Percentiles rank a stretch among this genome's conserved stretches.
These are phyloP conservation scores for Heteromurus nitidus DNA, from an alignment of 2,888 invertebrate genomes.

Conservation along the genomic window DNA sequence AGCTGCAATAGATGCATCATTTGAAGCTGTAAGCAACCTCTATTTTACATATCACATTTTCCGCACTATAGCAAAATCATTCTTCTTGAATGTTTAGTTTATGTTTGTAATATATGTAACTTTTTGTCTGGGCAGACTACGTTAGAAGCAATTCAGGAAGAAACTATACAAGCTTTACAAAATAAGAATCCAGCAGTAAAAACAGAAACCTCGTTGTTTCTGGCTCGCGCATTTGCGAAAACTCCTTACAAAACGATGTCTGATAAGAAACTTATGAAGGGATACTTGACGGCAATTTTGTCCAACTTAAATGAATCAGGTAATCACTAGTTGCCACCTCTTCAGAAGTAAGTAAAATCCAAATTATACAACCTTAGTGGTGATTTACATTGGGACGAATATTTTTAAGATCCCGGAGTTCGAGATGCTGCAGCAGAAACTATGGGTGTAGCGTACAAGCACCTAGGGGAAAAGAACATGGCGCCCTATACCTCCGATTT, in stretches of 20 bases:
- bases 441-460: conserved; percentile 93
- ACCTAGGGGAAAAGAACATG: conserved; percentile 94
- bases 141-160: conserved; percentile 89
- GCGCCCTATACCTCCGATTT: conserved; percentile 90
- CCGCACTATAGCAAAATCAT: background rate
- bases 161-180: conserved; percentile 88
- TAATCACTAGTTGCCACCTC: no score
- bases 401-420: conserved; percentile 92
- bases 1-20: conserved; percentile 94
- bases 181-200: conserved; percentile 95
- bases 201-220: conserved; percentile 88
- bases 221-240: conserved; percentile 87
- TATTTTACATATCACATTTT: background rate
- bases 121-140: conserved; percentile 81
- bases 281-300: conserved; percentile 84
- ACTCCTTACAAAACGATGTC: conserved; percentile 83
- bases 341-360: no score
- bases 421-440: conserved; percentile 95
- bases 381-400: no score
- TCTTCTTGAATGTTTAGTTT: background rate
- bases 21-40: conserved; percentile 79
- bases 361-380: no score
- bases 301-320: conserved; percentile 87
- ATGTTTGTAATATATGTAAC: background rate
- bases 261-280: conserved; percentile 93